phyloP scores from a whole-genome alignment of 2,113 vertebrate genomes.

The Trichechus manatus region DNA sequence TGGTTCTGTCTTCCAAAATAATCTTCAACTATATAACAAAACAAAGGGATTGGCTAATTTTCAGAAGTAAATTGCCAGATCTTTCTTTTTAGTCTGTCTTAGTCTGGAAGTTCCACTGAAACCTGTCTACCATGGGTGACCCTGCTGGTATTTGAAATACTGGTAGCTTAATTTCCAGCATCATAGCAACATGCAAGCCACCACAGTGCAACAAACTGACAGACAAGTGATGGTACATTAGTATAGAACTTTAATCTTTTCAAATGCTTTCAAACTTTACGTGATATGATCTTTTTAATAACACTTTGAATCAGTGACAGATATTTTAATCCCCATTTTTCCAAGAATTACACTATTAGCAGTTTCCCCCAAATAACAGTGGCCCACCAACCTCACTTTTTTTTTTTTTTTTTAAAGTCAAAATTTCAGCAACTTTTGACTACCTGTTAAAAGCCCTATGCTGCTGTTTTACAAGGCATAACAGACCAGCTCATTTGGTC shows the following conservation, averaged over 20 bases:
- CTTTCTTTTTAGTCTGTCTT: no score
- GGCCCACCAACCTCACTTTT: neutral
- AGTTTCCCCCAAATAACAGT: conserved; percentile 24
- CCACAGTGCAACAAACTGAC: no score
- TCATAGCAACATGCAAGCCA: no score
- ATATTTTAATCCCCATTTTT: conserved; percentile 56
- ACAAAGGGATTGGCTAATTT: neutral
- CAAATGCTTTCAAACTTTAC: neutral
- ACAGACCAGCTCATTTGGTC: conserved; percentile 92
- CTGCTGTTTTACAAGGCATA: conserved; percentile 95
- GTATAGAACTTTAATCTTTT: neutral
- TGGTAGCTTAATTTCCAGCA: no score
- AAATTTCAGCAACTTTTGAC: conserved; percentile 93
- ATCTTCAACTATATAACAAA: neutral
- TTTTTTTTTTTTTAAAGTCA: conserved; percentile 87
- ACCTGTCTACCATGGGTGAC: no score
- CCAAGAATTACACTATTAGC: conserved; percentile 4
- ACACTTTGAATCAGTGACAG: neutral
- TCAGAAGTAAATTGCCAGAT: no score
- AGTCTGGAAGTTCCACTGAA: no score
- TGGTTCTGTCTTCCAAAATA: conserved; percentile 36
- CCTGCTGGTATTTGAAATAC: no score
- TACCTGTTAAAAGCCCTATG: conserved; percentile 95
- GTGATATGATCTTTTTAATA: conserved; percentile 1
- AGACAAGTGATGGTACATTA: neutral